phyloP scores from a whole-genome alignment of 2,888 invertebrate species.

The Palloptera scutellata region DNA sequence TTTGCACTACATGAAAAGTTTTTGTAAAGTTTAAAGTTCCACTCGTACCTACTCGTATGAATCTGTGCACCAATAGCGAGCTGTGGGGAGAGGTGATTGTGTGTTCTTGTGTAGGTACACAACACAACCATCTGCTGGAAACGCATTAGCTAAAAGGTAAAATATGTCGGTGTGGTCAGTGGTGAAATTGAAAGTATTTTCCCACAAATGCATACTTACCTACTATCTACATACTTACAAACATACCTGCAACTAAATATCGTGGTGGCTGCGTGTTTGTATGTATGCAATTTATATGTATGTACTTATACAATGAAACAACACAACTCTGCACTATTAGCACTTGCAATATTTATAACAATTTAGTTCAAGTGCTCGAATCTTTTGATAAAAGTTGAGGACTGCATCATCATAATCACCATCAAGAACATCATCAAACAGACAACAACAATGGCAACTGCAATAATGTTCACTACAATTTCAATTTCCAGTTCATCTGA shows the following conservation, averaged over 20 bases:
- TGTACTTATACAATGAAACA: too few relatives aligned
- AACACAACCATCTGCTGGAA: slow-evolving; percentile 5
- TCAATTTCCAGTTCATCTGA: too few relatives aligned
- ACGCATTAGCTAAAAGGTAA: slow-evolving; percentile 21
- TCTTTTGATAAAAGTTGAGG: neutral
- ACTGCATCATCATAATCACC: neutral
- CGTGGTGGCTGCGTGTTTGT: too few relatives aligned
- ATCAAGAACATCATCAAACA: neutral
- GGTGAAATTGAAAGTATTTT: slow-evolving; percentile 9
- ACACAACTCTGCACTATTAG: neutral
- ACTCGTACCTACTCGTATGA: neutral
- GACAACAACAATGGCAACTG: neutral
- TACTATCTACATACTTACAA: too few relatives aligned
- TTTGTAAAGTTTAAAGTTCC: slow-evolving; percentile 1
- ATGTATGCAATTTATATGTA: too few relatives aligned
- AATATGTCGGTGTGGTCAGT: slow-evolving; percentile 14
- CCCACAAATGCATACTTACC: too few relatives aligned
- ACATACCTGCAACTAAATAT: too few relatives aligned
- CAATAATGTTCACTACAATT: neutral
- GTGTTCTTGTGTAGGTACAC: neutral
- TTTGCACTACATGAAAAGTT: slow-evolving; percentile 17
- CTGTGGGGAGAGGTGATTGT: neutral
- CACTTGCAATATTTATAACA: neutral
- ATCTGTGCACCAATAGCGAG: too few relatives aligned
- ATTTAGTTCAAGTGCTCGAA: neutral